Evolutionary conservation across 2,113 vertebrate genomes (phyloP), one percentile per base, ranked within the genome.

Genomic region (Hypanus sabinus): DNA sequence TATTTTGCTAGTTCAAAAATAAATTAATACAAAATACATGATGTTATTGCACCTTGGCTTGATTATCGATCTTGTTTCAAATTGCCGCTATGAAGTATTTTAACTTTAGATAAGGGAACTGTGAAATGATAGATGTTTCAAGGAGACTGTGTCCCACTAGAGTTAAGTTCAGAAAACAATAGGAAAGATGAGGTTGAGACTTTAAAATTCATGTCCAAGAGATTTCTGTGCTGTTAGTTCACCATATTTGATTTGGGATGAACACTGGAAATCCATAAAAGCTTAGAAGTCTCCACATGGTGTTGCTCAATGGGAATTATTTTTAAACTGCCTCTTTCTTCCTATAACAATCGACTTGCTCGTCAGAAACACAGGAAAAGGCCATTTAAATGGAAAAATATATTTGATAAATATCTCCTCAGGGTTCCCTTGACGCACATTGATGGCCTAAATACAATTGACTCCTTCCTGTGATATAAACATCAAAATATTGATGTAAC

Each of bases 201-300:
- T 27, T 60, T 60, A 85, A 30, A 10, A 88, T n/a, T 62, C 60
- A 5, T 18, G 30, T 62, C 30, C 85, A n/a, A 14, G 22, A 85
- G 46, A 57, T 57, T 65, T 88, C 30, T 62, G 27, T 88, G n/a
- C 62, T 88, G 62, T 62, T 88, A 88, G 62, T 88, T 88, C 85
- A 88, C 57, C n/a, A n/a, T 33, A 65, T 33, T 62, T 65, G 60
- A 65, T 90, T 90, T 85, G 8, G 62, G n/a, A 33, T 90, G 85
- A 60, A 90, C 18, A 16, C 85, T 65, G 85, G 60, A 90, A 65
- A 65, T 60, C 22, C 55, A 85, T 57, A 57, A 85, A 85, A 57
- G 46, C 57, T 55, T 83, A 55, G 7, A 22, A 7, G 80, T 22
- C 81, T 57, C 22, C 7, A 57, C 7, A 57, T 83, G 55, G 81